Percentiles rank a stretch among this genome's conserved stretches.
These are phyloP conservation scores for Odontomachus brunneus DNA, from an alignment of 1,140 invertebrate species.

Conservation along the genomic window DNA sequence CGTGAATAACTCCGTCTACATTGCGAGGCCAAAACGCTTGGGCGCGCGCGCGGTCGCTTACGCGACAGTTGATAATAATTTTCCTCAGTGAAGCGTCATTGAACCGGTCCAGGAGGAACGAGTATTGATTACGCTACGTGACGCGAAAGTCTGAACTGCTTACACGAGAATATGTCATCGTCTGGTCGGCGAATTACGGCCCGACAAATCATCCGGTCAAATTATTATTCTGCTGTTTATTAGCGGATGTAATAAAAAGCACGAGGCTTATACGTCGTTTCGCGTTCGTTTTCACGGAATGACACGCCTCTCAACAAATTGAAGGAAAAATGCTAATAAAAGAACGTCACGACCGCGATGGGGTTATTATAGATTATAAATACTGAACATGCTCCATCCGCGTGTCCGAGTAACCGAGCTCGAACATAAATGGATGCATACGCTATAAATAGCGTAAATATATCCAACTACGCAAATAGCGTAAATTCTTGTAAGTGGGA, in stretches of 20 bases:
- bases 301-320: neutral
- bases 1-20: slow-evolving; percentile 46
- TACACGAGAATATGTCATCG: neutral
- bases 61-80: slow-evolving; percentile 58
- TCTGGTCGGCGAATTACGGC: too few species aligned
- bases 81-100: slow-evolving; percentile 20
- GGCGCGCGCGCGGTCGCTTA: neutral
- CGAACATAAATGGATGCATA: neutral
- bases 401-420: neutral
- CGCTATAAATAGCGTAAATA: neutral
- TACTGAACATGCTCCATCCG: neutral
- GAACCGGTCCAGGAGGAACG: neutral
- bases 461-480: too few species aligned
- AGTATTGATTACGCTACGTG: slow-evolving; percentile 51
- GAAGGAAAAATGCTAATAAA: neutral
- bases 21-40: slow-evolving; percentile 39
- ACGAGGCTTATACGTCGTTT: neutral
- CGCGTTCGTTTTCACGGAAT: neutral
- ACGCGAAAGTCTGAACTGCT: slow-evolving; percentile 34
- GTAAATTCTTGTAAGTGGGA: too few species aligned
- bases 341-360: neutral
- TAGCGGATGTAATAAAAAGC: slow-evolving; percentile 3
- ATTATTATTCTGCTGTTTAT: slow-evolving; percentile 29
- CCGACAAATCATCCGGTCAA: too few species aligned
- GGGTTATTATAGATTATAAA: neutral